phyloP scores from a whole-genome alignment of 2,888 invertebrate species.

The Bombylius major region DNA sequence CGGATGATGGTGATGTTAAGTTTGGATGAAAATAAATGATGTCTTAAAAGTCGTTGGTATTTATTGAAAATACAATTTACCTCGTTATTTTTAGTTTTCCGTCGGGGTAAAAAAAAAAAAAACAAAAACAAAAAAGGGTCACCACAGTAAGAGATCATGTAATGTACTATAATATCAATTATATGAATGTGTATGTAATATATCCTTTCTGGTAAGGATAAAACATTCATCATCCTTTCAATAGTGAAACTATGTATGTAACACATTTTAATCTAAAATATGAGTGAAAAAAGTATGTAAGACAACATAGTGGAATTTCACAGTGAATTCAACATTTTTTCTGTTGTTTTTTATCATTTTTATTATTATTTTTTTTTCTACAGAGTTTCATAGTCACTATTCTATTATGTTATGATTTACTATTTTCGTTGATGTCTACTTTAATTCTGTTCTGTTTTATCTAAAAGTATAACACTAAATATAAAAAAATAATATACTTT shows the following conservation, averaged over 20 bases:
- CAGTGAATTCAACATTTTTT: background rate
- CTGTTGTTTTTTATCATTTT: background rate
- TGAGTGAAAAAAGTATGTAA: no score
- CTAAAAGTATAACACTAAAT: background rate
- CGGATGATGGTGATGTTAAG: no score
- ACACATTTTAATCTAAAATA: background rate
- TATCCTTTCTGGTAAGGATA: slow-evolving; percentile 8
- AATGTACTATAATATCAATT: no score
- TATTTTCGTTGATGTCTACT: slow-evolving; percentile 1
- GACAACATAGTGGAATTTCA: no score
- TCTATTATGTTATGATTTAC: slow-evolving; percentile 5
- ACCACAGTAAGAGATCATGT: background rate
- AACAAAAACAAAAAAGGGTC: background rate
- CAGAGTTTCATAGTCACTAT: background rate
- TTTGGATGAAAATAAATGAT: slow-evolving; percentile 8
- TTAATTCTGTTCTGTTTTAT: slow-evolving; percentile 5
- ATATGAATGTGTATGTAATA: no score
- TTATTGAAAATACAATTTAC: slow-evolving; percentile 11
- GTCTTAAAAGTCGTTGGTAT: slow-evolving; percentile 9
- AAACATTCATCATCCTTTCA: slow-evolving; percentile 9
- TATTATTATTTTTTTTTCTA: background rate
- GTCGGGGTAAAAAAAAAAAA: background rate
- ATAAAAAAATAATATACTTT: background rate
- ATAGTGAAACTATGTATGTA: background rate
- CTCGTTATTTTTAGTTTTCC: slow-evolving; percentile 1